Base-by-base conservation (phyloP, 1,140 invertebrate genomes). In the Sycophila sp. region DNA sequence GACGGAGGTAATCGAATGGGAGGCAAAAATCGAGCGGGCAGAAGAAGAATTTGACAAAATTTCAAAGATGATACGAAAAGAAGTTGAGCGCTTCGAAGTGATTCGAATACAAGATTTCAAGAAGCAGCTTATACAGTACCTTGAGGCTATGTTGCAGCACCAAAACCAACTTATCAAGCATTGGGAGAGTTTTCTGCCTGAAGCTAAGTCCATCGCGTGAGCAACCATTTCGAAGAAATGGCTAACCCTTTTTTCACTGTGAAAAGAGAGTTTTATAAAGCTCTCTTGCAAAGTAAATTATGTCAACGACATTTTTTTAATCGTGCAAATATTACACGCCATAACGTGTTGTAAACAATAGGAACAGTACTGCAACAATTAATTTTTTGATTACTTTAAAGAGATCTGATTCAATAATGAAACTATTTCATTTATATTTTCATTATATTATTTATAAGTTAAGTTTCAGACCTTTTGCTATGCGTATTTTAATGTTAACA, bases 41-140 rank as follows among this genome's bases (percentile, higher is more conserved):
- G 95, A 99, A 82, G 95, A 98, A 80, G 96, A 98, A 79, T 99
- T 99, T 86, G 94, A 98, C 80, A 93, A 93, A 76, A 98, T 99
- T 80, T 99, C 97, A 1, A 92, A 93, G 75, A 96, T 96, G 85
- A 99, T 99, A 73, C 96, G 98, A 80, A 94, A 94, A 68, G 98
- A 99, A 86, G 90, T 99, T 82, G 95, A 97, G 75, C 89, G 94
- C 30, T 98, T 98, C 87, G 97, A 99, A 82, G 89, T 93, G 63
- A 89, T 92, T 55, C 89, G 97, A 77, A 92, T 98, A 13, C 89
- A 92, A 67, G 98, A 99, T 81, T 97, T 99, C 81, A 97, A 97
- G 79, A 89, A 90, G 47, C 93, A 93, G 55, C 90, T 98, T 75
- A 91, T 98, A 17, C 92, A 94, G 76, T 99, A 99, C 85, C 88